These are phyloP conservation scores for Corydoras maculifer DNA, from an alignment of 2,113 vertebrate genomes.

Conservation along the genomic window DNA sequence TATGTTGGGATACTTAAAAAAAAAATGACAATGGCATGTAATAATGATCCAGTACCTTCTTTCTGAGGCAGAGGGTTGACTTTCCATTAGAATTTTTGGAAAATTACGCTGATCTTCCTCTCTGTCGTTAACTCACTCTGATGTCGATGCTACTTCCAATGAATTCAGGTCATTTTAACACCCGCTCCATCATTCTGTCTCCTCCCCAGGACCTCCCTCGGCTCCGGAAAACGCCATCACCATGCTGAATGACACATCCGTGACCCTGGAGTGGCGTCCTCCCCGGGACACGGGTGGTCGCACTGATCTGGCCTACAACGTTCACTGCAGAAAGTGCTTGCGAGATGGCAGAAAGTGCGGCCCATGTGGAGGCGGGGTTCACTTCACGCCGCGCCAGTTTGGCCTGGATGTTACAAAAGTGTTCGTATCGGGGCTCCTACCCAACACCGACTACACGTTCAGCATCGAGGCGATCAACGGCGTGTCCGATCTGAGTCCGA, in stretches of 20 bases:
- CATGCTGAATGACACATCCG: slow-evolving; percentile 72
- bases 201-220: slow-evolving; percentile 63
- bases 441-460: slow-evolving; percentile 76
- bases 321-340: slow-evolving; percentile 69
- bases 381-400: slow-evolving; percentile 71
- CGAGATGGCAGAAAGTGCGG: slow-evolving; percentile 59
- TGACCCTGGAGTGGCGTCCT: slow-evolving; percentile 72
- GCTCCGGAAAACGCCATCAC: slow-evolving; percentile 73
- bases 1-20: too few relatives aligned
- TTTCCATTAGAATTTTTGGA: too few relatives aligned
- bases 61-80: too few relatives aligned
- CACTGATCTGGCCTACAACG: slow-evolving; percentile 68
- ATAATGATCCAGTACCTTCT: too few relatives aligned
- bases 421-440: slow-evolving; percentile 67
- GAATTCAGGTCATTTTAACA: neutral
- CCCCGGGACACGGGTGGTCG: slow-evolving; percentile 68
- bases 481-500: slow-evolving; percentile 66
- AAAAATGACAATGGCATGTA: too few relatives aligned
- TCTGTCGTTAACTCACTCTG: too few relatives aligned
- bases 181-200: neutral
- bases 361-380: slow-evolving; percentile 66
- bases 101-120: neutral
- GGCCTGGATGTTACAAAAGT: slow-evolving; percentile 61
- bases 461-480: slow-evolving; percentile 72
- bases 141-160: too few relatives aligned